Conservation (phyloP, 2,113 vertebrate genomes). For the Cyprinodon brontotheroides region DNA sequence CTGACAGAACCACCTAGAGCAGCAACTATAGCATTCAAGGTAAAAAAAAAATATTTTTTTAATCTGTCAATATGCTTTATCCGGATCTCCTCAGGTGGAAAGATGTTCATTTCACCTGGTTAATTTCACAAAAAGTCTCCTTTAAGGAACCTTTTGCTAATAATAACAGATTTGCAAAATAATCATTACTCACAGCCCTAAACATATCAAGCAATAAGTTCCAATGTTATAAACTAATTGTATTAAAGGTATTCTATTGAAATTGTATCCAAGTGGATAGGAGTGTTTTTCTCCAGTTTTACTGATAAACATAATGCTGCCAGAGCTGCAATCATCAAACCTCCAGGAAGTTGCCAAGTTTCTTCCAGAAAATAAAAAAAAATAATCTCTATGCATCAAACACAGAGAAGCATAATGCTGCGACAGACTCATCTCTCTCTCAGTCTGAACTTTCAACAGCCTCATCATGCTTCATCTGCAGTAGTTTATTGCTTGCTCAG, state of each 20-base stretch:
- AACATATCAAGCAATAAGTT: too few species aligned
- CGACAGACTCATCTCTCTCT: constrained; percentile 6
- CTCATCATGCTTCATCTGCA: constrained; percentile 2
- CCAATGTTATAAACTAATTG: too few species aligned
- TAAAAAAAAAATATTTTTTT: too few species aligned
- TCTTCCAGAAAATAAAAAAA: constrained; percentile 13
- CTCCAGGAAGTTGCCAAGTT: constrained; percentile 12
- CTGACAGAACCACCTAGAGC: too few species aligned
- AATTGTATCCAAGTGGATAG: background rate
- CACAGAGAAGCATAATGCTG: background rate
- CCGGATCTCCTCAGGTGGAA: too few species aligned
- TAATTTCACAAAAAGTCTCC: too few species aligned
- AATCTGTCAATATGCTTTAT: too few species aligned
- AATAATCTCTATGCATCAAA: constrained; percentile 39
- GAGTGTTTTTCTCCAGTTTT: background rate
- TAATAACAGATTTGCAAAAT: too few species aligned
- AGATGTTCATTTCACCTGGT: too few species aligned
- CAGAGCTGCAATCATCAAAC: background rate
- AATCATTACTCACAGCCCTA: too few species aligned
- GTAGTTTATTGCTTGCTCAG: constrained; percentile 9
- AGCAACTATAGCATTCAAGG: too few species aligned
- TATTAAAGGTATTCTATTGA: background rate
- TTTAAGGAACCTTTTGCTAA: too few species aligned
- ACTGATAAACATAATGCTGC: background rate
- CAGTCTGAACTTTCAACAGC: constrained; percentile 4